phyloP scores from a whole-genome alignment of 2,888 invertebrate genomes.

The Pheosia tremula region DNA sequence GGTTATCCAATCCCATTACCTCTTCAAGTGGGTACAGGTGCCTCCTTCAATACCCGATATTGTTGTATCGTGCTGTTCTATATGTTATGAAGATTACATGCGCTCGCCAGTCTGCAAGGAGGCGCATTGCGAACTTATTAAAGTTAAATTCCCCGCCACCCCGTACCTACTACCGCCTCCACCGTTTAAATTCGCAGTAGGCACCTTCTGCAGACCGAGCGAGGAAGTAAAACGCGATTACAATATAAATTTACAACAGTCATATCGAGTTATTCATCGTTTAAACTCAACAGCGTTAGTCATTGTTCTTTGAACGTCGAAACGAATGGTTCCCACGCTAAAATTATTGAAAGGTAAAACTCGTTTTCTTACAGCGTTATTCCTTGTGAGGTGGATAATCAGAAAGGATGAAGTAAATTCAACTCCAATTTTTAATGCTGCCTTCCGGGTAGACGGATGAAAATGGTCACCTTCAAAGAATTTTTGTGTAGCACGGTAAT shows the following conservation, averaged over 20 bases:
- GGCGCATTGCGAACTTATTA: slow-evolving; percentile 74
- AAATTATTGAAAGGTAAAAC: no score
- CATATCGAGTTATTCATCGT: slow-evolving; percentile 23
- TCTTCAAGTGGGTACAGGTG: slow-evolving; percentile 23
- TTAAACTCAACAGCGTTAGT: slow-evolving; percentile 28
- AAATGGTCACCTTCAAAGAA: slow-evolving; percentile 35
- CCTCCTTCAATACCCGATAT: slow-evolving; percentile 30
- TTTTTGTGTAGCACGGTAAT: slow-evolving; percentile 34
- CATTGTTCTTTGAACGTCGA: slow-evolving; percentile 8
- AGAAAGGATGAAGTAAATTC: slow-evolving; percentile 19
- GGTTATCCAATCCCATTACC: slow-evolving; percentile 16
- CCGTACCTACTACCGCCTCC: slow-evolving; percentile 22
- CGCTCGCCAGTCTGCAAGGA: slow-evolving; percentile 37
- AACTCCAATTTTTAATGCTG: slow-evolving; percentile 13
- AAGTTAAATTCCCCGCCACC: slow-evolving; percentile 62
- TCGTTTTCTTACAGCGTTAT: no score
- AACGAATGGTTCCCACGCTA: no score
- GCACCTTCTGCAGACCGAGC: slow-evolving; percentile 18
- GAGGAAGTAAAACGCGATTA: slow-evolving; percentile 18
- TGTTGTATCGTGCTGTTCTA: slow-evolving; percentile 27
- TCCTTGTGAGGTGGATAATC: slow-evolving; percentile 16
- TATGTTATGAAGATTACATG: slow-evolving; percentile 51
- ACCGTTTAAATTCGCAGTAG: slow-evolving; percentile 37
- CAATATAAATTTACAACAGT: slow-evolving; percentile 17
- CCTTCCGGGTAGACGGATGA: slow-evolving; percentile 20